phyloP scores from a whole-genome alignment of 2,113 vertebrate genomes.

The Eleginops maclovinus region DNA sequence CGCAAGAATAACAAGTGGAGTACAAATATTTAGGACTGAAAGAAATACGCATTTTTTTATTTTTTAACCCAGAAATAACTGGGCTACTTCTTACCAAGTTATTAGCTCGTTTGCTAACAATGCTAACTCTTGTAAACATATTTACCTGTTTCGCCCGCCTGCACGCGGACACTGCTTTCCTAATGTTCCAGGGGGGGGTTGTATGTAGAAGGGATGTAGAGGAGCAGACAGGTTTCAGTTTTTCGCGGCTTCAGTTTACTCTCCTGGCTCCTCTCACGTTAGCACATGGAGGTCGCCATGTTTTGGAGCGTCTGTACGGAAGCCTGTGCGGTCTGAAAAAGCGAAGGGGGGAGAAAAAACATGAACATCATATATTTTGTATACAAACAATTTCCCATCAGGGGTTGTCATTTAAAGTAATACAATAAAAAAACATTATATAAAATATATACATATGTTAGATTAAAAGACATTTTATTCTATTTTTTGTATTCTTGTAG shows the following conservation, averaged over 20 bases:
- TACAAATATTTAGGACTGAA: no score
- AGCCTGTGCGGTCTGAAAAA: neutral
- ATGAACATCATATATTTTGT: no score
- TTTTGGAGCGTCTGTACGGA: slow-evolving; percentile 69
- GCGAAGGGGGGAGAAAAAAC: neutral
- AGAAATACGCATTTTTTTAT: no score
- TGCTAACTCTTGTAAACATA: neutral
- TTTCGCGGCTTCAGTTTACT: rapidly evolving
- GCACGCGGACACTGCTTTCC: neutral
- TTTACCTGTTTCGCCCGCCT: slow-evolving; percentile 38
- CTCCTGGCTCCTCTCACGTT: slow-evolving; percentile 42
- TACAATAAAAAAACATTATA: no score
- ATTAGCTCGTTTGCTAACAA: slow-evolving; percentile 15
- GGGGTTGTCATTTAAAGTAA: no score
- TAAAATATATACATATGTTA: no score
- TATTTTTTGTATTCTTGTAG: no score
- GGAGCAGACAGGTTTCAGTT: neutral
- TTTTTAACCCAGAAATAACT: no score
- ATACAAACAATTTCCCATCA: no score
- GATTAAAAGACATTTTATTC: no score
- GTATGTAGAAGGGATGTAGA: rapidly evolving
- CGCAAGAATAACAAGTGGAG: no score
- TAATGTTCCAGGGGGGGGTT: rapidly evolving
- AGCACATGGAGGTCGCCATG: slow-evolving; percentile 78
- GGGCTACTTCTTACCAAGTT: neutral